Evolutionary conservation across 1,140 invertebrate genomes (phyloP).

Genomic region (Listronotus oregonensis): DNA sequence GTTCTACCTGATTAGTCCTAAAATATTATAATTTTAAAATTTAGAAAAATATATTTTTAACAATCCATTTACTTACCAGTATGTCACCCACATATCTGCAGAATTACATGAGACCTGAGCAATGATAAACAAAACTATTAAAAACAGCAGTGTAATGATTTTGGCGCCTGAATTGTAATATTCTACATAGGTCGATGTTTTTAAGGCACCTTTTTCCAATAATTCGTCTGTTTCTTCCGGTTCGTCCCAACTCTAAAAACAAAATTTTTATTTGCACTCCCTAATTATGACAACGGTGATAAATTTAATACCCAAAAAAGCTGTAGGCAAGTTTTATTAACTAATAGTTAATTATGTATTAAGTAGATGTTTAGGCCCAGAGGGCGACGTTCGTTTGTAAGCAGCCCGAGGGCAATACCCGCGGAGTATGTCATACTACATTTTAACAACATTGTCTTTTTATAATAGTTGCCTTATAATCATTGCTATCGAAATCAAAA

Average conservation of each 20-base stretch:
- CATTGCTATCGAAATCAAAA: no score
- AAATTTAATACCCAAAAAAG: no score
- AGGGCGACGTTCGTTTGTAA: no score
- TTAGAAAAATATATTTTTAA: neutral
- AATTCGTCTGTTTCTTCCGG: constrained; percentile 63
- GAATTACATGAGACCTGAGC: constrained; percentile 60
- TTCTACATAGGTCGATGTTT: constrained; percentile 59
- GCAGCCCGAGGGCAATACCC: no score
- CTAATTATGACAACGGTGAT: no score
- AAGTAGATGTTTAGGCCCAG: no score
- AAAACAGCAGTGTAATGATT: constrained; percentile 53
- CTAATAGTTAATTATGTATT: no score
- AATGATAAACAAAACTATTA: constrained; percentile 56
- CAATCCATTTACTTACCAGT: constrained; percentile 61
- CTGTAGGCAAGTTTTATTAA: no score
- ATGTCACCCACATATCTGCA: constrained; percentile 75
- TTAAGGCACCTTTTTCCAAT: constrained; percentile 62
- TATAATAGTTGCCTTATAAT: no score
- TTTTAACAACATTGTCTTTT: no score
- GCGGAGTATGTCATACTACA: no score
- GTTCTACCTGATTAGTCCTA: constrained; percentile 60
- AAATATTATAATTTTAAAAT: constrained; percentile 29
- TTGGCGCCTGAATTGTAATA: constrained; percentile 64
- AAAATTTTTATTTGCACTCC: no score
- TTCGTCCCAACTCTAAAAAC: constrained; percentile 52